Evolutionary conservation across 2,888 invertebrate species (phyloP).

Genomic region (Sminthurinus aureus): DNA sequence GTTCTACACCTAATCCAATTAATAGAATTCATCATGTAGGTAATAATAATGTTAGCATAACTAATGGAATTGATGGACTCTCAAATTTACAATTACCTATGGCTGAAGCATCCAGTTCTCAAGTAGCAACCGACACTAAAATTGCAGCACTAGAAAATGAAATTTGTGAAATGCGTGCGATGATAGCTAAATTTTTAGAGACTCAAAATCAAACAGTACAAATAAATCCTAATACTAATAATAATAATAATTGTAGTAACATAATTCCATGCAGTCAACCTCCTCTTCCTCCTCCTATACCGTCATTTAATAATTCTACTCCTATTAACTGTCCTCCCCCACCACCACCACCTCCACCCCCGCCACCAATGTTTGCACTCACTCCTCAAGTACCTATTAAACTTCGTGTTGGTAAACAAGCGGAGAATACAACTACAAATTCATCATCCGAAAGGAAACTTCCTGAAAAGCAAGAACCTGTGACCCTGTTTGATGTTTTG

Average conservation of each 20-base stretch:
- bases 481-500: constrained; percentile 53
- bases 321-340: constrained; percentile 41
- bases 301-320: constrained; percentile 23
- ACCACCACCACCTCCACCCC: constrained; percentile 17
- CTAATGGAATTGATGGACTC: no score
- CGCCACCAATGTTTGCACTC: background rate
- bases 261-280: no score
- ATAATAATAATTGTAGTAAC: no score
- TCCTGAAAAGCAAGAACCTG: constrained; percentile 4
- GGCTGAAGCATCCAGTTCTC: constrained; percentile 28
- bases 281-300: constrained; percentile 8
- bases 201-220: constrained; percentile 10
- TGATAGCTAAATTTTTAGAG: constrained; percentile 34
- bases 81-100: background rate
- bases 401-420: background rate
- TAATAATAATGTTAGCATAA: no score
- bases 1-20: constrained; percentile 33
- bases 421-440: constrained; percentile 4
- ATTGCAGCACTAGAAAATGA: constrained; percentile 43
- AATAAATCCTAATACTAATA: no score
- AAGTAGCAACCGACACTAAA: constrained; percentile 31
- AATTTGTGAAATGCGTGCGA: constrained; percentile 38
- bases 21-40: background rate
- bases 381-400: background rate
- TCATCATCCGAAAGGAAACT: background rate